Evolutionary conservation across 2,113 vertebrate genomes (phyloP).

Genomic region (Perognathus longimembris): DNA sequence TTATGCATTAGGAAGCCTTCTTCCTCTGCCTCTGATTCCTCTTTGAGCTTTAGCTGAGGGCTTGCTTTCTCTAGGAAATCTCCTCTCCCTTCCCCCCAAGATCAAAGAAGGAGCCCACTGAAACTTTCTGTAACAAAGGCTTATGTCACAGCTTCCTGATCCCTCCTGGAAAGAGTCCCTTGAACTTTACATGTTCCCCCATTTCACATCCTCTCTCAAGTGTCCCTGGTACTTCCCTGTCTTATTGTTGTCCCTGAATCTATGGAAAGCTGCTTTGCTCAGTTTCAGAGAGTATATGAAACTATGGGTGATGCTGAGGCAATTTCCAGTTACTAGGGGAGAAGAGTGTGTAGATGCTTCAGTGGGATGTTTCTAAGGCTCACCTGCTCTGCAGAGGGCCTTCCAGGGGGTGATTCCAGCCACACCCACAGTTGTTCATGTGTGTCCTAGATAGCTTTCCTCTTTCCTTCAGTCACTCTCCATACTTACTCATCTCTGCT

Average conservation of each 20-base stretch:
- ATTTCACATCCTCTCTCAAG: background rate
- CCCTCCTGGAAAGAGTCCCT: background rate
- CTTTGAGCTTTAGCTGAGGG: background rate
- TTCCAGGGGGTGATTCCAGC: background rate
- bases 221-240: background rate
- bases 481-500: background rate
- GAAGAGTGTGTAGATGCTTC: background rate
- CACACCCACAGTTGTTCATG: background rate
- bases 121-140: background rate
- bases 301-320: background rate
- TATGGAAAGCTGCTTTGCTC: background rate
- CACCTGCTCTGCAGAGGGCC: background rate
- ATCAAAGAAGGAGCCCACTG: background rate
- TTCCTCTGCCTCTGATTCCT: background rate
- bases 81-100: background rate
- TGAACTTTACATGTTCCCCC: background rate
- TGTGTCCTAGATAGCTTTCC: background rate
- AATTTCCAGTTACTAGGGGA: background rate
- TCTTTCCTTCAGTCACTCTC: background rate
- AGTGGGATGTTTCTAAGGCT: background rate
- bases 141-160: background rate
- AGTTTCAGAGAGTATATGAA: background rate
- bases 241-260: background rate
- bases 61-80: slow-evolving; percentile 11
- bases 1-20: background rate